Percentiles rank a stretch among this genome's conserved stretches.
phyloP scores from a whole-genome alignment of 1,140 invertebrate species.

The Lethrus apterus region DNA sequence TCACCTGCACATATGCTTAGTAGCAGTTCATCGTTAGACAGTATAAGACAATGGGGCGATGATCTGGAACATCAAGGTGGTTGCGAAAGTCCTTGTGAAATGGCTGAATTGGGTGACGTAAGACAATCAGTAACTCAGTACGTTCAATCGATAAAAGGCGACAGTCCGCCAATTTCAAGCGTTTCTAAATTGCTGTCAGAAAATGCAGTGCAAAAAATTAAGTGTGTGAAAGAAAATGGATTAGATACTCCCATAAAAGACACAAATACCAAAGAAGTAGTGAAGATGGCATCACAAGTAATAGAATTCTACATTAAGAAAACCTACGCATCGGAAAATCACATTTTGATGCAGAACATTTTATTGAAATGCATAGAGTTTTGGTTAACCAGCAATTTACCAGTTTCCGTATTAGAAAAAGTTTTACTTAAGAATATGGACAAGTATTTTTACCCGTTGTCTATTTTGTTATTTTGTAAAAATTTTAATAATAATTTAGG shows the following conservation, averaged over 20 bases:
- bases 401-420: slow-evolving; percentile 39
- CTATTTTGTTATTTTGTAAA: slow-evolving; percentile 43
- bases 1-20: slow-evolving; percentile 35
- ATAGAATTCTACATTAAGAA: slow-evolving; percentile 38
- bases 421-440: slow-evolving; percentile 43
- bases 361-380: slow-evolving; percentile 42
- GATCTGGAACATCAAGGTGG: slow-evolving; percentile 38
- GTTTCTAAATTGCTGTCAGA: slow-evolving; percentile 30
- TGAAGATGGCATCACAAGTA: slow-evolving; percentile 31
- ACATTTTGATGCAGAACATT: slow-evolving; percentile 40
- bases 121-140: slow-evolving; percentile 36
- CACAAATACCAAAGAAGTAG: slow-evolving; percentile 23
- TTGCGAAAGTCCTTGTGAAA: slow-evolving; percentile 37
- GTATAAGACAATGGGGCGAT: slow-evolving; percentile 36
- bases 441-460: slow-evolving; percentile 44
- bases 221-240: slow-evolving; percentile 15
- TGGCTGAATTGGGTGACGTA: slow-evolving; percentile 31
- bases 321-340: slow-evolving; percentile 37
- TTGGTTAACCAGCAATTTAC: slow-evolving; percentile 41
- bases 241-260: slow-evolving; percentile 28
- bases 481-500: slow-evolving; percentile 37
- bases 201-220: slow-evolving; percentile 15
- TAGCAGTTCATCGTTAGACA: slow-evolving; percentile 38
- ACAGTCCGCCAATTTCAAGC: slow-evolving; percentile 30
- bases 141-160: slow-evolving; percentile 34